Percentiles rank a stretch among this genome's conserved stretches.
Conservation (phyloP, 2,113 vertebrate species). For the Actenoides hombroni region DNA sequence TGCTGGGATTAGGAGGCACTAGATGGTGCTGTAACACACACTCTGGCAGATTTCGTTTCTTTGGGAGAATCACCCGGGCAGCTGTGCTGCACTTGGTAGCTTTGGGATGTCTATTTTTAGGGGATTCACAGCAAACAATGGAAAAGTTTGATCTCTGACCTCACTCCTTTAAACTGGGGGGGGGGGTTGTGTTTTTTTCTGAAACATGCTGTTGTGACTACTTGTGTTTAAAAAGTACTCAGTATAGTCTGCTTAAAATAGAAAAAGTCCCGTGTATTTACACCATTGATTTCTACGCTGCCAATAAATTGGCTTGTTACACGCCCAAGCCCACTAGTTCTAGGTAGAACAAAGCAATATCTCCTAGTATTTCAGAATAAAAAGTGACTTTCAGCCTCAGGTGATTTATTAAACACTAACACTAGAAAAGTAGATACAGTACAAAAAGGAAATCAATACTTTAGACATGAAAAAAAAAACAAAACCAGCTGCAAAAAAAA, state of each 20-base stretch:
- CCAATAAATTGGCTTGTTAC: background rate
- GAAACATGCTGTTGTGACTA: background rate
- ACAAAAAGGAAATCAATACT: background rate
- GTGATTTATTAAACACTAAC: background rate
- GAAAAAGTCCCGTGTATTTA: background rate
- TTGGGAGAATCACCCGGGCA: background rate
- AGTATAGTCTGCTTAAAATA: background rate
- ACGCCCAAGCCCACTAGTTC: background rate
- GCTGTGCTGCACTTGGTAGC: background rate
- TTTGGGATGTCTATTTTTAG: background rate
- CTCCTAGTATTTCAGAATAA: background rate
- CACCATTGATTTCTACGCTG: background rate
- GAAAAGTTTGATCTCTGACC: background rate
- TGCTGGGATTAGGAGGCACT: background rate
- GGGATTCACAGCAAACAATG: background rate
- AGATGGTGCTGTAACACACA: constrained; percentile 30
- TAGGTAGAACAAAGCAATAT: background rate
- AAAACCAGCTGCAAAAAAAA: background rate
- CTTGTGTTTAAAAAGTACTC: background rate
- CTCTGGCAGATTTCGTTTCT: background rate
- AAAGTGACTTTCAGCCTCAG: background rate
- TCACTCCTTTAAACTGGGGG: background rate
- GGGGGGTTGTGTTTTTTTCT: background rate
- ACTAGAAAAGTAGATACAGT: background rate
- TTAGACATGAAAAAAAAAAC: too few relatives aligned